Base-by-base conservation (phyloP, 2,797 vertebrate genomes). In the Sebastes hubbsi region DNA sequence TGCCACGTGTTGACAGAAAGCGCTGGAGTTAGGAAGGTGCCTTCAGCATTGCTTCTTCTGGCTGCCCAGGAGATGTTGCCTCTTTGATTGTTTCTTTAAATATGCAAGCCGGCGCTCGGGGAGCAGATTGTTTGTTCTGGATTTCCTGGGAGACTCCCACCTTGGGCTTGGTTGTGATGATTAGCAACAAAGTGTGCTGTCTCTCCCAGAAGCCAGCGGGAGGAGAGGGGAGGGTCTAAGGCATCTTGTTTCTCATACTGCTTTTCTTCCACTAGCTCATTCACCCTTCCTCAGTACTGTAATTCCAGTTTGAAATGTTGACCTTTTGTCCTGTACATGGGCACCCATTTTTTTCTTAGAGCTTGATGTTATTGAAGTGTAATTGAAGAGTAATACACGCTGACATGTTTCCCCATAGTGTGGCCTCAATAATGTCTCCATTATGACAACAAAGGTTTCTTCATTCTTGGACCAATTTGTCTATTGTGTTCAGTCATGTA, bases 61-160 rank as follows among this genome's bases (percentile, higher is more conserved):
- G 89, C 88, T 93, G 91, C 93, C 90, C 95, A 88, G 81, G 91
- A 95, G 94, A 95, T 93, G 93, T 88, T 91, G 88, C 91, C 92
- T 96, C 94, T 96, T 95, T 95, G 91, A 94, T 96, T 95, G 94
- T 95, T 95, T 94, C 95, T 96, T 96, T 95, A 96, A 96, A 96
- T 95, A 96, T 94, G 93, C 90, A 92, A 89, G 91, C 77, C 72
- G 58, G 88, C 90, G 82, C 94, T 88, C 14, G 64, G 92, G 94
- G 94, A 94, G 81, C 88, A 78, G 72, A 87, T 90, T 96, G 94
- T 96, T 95, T 96, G 94, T 94, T 95, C 91, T 91, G 79, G 86
- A 95, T 94, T 94, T 94, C 95, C 94, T 95, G 66, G 73, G 95
- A 95, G 95, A 95, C 87, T 93, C 86, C 93, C 91, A 94, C 92